Percentiles rank a stretch among this genome's conserved stretches.
phyloP scores from a whole-genome alignment of 2,888 invertebrate genomes.

The Blastobasis lacticolella region DNA sequence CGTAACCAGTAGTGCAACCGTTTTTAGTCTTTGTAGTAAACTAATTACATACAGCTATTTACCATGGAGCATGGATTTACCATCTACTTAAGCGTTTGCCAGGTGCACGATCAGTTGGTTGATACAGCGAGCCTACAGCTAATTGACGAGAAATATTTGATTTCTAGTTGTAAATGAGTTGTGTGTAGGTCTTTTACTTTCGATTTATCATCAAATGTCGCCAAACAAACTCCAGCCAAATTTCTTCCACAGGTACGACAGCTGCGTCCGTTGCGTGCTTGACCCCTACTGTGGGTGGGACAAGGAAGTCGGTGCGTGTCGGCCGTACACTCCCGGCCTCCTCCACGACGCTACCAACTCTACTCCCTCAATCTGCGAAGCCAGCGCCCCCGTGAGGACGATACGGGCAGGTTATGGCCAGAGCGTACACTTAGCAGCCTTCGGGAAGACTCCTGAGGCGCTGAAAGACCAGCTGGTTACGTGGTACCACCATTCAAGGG shows the following conservation, averaged over 20 bases:
- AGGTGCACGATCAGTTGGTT: too few species aligned
- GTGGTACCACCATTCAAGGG: conserved; percentile 72
- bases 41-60: too few species aligned
- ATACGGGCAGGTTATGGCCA: conserved; percentile 77
- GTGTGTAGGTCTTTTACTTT: too few species aligned
- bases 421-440: conserved; percentile 75
- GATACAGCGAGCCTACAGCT: too few species aligned
- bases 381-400: conserved; percentile 70
- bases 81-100: too few species aligned
- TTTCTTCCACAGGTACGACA: conserved; percentile 60
- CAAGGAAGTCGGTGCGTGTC: conserved; percentile 73
- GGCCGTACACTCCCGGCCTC: conserved; percentile 71
- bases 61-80: too few species aligned
- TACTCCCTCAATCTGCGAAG: conserved; percentile 73
- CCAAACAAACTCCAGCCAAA: too few species aligned
- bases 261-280: conserved; percentile 76
- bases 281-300: conserved; percentile 84
- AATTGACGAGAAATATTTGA: too few species aligned
- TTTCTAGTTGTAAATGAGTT: too few species aligned
- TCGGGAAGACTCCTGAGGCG: conserved; percentile 66
- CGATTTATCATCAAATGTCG: too few species aligned
- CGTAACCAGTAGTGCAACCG: too few species aligned
- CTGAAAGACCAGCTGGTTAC: conserved; percentile 59
- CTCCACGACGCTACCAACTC: conserved; percentile 77
- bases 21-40: too few species aligned